Base-by-base conservation (phyloP, 2,888 invertebrate species). In the Eupithecia exiguata region DNA sequence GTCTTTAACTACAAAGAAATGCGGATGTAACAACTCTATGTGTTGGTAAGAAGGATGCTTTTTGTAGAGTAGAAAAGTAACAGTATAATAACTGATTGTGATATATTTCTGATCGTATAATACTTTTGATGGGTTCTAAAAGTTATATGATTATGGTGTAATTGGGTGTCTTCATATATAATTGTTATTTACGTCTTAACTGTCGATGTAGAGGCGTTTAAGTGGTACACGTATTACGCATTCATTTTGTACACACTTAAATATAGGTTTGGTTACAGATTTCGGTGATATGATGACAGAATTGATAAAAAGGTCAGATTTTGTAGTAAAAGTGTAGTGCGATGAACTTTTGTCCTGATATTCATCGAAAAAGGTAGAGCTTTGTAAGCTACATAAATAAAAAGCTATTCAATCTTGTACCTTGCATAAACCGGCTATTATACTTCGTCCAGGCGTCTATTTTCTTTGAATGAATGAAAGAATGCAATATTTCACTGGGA, bases 21-120 rank as follows among this genome's bases (percentile, higher is more conserved):
- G 75, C 84, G 83, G 86, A 88, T 87, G 82, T 86, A 78, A 79
- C 65, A 68, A 65, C 46, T 62, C 25, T 65, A 65, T 30, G 61
- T 53, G n/a, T 6, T 65, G 14, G 65, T 58, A 71, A 58, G 61
- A 70, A 68, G 63, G 18, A 38, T 53, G 40, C 16, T 40, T 69
- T 66, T 68, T 46, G 25, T 36, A 16, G 2, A 58, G 63, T 46
- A 69, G 61, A 58, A 46, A 74, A 49, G 49, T 53, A 35, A 46
- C 62, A 65, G 67, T 70, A 63, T 70, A 65, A 70, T 18, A 30
- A 16, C 16, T n/a, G 53, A 21, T 53, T 58, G 21, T 36, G 63
- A 63, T 35, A 70, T 63, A 35, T 61, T 63, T 69, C 9, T n/a
- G 70, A 46, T 70, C 70, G 30, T 70, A 71, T 35, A 68, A 68